Evolutionary conservation across 2,797 vertebrate genomes (phyloP).

Genomic region (Melanotaenia parkinsoni): DNA sequence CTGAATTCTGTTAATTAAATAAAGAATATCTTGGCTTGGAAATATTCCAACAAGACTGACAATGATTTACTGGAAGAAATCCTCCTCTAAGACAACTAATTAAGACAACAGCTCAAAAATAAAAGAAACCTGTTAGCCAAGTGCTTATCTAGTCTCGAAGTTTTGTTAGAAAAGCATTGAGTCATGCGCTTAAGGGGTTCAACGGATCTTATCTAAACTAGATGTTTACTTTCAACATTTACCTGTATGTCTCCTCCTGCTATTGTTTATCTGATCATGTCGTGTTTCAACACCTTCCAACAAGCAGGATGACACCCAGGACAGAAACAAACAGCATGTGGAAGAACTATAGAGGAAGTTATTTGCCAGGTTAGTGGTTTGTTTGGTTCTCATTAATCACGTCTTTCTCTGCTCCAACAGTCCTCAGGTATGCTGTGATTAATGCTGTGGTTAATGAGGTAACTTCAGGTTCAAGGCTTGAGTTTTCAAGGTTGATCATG

Average conservation of each 20-base stretch:
- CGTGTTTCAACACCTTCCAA: background rate
- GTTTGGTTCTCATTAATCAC: background rate
- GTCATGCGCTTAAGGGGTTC: background rate
- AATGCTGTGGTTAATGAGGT: background rate
- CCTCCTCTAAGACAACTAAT: too few relatives aligned
- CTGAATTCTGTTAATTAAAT: background rate
- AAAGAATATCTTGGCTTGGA: background rate
- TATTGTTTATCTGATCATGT: background rate
- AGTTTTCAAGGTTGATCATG: too few relatives aligned
- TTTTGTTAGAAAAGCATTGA: background rate
- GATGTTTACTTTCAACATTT: background rate
- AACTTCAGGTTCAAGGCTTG: background rate
- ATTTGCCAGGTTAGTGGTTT: background rate
- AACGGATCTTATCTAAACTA: constrained; percentile 15
- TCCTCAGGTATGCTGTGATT: background rate
- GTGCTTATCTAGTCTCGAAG: background rate
- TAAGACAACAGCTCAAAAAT: background rate
- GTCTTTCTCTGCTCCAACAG: background rate
- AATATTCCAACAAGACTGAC: background rate
- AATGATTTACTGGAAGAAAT: too few relatives aligned
- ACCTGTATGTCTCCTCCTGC: constrained; percentile 1
- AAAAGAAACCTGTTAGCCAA: background rate
- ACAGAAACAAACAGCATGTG: background rate
- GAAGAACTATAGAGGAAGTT: background rate
- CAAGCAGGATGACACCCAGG: background rate